Base-by-base conservation (phyloP, 1,140 invertebrate genomes). In the Caenorhabditis tropicalis region DNA sequence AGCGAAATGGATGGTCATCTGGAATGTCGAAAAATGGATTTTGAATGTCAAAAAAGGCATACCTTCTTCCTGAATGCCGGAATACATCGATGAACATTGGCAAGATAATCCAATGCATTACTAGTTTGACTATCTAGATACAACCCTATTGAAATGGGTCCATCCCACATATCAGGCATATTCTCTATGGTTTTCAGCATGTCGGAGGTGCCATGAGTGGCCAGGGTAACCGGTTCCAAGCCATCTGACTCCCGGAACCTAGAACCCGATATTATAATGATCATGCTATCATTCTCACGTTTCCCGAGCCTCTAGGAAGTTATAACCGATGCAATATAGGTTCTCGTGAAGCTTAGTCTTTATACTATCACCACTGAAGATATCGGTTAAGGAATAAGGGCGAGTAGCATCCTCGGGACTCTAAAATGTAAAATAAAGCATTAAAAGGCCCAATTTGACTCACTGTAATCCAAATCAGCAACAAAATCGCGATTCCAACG, bases 251-350 rank as follows among this genome's bases (percentile, higher is more conserved):
- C 65, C 9, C 65, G 65, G 29, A 74, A 74, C 43, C 65, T 65
- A 7, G 36, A 58, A 58, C n/a, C n/a, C n/a, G n/a, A n/a, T n/a
- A n/a, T n/a, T n/a, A n/a, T n/a, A n/a, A n/a, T n/a, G n/a, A n/a
- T n/a, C n/a, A n/a, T n/a, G n/a, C n/a, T 6, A 12, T n/a, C n/a
- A n/a, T n/a, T n/a, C n/a, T n/a, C n/a, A 74, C 65, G 65, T 19
- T 24, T 74, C 65, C 3, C 19, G 43, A 6, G 33, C 65, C n/a
- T 74, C 65, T 9, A 74, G 33, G 33, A 74, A 74, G 4, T 74
- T 74, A n/a, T 74, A 74, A 6, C 6, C 65, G 10, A 74, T 46
- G 24, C 65, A 74, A 43, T 74, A 74, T n/a, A n/a, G n/a, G n/a
- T n/a, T n/a, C n/a, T n/a, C n/a, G n/a, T n/a, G n/a, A n/a, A n/a